A percentile compares a stretch with the other conserved stretches of the same genome.
phyloP scores from a whole-genome alignment of 2,797 vertebrate species.

The Heterohyrax brucei region DNA sequence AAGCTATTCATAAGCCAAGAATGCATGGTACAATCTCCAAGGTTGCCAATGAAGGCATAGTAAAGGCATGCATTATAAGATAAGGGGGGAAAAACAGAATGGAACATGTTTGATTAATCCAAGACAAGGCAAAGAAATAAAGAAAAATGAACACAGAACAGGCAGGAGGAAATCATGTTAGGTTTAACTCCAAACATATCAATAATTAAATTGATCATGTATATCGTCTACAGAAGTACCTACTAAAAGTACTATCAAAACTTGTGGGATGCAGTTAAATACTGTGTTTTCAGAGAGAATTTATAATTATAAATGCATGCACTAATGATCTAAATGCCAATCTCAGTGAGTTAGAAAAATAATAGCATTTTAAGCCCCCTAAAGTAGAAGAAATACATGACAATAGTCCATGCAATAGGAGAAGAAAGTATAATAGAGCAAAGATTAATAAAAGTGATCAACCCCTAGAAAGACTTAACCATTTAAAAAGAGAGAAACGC shows the following conservation, averaged over 20 bases:
- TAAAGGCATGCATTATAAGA: neutral
- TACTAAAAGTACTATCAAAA: neutral
- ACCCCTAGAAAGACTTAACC: neutral
- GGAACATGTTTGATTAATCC: neutral
- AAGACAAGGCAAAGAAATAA: neutral
- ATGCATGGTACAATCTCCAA: neutral
- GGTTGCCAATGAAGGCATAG: neutral
- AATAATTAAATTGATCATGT: slow-evolving; percentile 2
- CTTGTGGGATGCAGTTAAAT: neutral
- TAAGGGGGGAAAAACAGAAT: neutral
- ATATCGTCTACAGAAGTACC: slow-evolving; percentile 7
- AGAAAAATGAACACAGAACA: neutral
- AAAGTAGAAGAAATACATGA: neutral
- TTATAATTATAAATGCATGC: slow-evolving; percentile 15
- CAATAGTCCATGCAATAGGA: neutral
- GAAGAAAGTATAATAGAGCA: slow-evolving; percentile 22
- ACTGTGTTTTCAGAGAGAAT: neutral
- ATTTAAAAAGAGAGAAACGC: neutral
- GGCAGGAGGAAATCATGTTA: neutral
- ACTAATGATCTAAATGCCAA: neutral
- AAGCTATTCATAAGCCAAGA: slow-evolving; percentile 1
- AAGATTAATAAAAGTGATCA: slow-evolving; percentile 12
- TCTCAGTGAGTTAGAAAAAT: slow-evolving; percentile 26
- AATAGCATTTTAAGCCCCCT: neutral
- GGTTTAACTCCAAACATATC: slow-evolving; percentile 14